A percentile compares a stretch with the other conserved stretches of the same genome.
Evolutionary conservation across 2,888 invertebrate genomes (phyloP).

Genomic region (Dryocosmus kuriphilus): DNA sequence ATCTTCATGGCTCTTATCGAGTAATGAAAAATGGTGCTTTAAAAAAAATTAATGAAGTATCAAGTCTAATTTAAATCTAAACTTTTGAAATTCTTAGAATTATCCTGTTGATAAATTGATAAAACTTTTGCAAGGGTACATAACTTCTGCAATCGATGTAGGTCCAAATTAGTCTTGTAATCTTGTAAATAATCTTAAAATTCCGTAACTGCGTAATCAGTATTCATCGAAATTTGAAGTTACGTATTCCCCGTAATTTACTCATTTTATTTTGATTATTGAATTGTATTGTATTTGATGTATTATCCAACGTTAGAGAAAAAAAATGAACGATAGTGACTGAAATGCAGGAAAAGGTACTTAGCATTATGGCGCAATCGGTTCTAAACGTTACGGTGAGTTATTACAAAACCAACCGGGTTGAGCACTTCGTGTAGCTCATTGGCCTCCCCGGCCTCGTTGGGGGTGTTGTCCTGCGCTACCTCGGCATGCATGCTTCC

Average conservation of each 20-base stretch:
- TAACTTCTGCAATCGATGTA: too few relatives aligned
- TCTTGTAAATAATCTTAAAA: too few relatives aligned
- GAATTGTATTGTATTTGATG: neutral
- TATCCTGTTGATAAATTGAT: neutral
- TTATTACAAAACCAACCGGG: slow-evolving; percentile 74
- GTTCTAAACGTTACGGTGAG: slow-evolving; percentile 45
- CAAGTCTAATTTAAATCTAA: neutral
- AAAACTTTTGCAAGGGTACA: neutral
- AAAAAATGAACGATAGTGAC: slow-evolving; percentile 17
- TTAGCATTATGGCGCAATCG: slow-evolving; percentile 22
- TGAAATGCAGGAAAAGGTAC: slow-evolving; percentile 24
- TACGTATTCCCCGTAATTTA: too few relatives aligned
- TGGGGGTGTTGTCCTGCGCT: slow-evolving; percentile 69
- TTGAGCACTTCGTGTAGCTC: slow-evolving; percentile 74
- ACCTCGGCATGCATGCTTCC: slow-evolving; percentile 74
- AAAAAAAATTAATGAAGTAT: neutral
- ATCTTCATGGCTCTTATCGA: neutral
- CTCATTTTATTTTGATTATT: neutral
- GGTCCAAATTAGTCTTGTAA: too few relatives aligned
- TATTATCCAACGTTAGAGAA: neutral
- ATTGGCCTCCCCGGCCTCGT: slow-evolving; percentile 71
- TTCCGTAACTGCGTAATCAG: too few relatives aligned
- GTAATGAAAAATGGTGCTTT: neutral
- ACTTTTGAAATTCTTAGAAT: neutral
- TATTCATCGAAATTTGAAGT: too few relatives aligned